Evolutionary conservation across 30 jellyfish, hydroid and myxozoan genomes (phyloP).

Genomic region (Aurelia sp.): DNA sequence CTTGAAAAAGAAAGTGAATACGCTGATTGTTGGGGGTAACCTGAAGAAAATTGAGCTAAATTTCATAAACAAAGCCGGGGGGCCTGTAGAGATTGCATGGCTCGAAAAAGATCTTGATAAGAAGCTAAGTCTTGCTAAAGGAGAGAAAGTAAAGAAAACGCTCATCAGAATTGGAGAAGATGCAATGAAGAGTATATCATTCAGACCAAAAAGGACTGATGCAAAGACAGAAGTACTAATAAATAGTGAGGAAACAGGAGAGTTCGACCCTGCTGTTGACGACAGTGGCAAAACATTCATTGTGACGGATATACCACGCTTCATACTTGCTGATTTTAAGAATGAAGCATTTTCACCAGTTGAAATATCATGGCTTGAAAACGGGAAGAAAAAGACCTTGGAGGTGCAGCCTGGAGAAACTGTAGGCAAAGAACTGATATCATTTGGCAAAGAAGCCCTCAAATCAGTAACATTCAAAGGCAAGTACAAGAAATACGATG

Average conservation of each 20-base stretch:
- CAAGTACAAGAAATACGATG: conserved; percentile 1
- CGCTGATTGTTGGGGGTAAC: conserved; percentile 25
- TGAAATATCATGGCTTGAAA: conserved; percentile 15
- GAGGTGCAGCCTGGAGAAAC: neutral
- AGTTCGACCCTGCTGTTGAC: conserved; percentile 21
- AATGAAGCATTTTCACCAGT: conserved; percentile 39
- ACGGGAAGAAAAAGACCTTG: conserved; percentile 10
- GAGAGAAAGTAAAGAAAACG: neutral
- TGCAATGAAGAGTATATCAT: neutral
- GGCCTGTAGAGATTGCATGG: conserved; percentile 42
- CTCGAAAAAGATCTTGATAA: conserved; percentile 16
- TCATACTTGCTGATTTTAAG: conserved; percentile 32
- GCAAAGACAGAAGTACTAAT: conserved; percentile 20
- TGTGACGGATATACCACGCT: conserved; percentile 39
- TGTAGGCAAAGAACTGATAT: neutral
- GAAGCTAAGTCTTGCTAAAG: conserved; percentile 9
- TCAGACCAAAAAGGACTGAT: conserved; percentile 38
- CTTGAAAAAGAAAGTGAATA: neutral
- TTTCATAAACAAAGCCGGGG: conserved; percentile 24
- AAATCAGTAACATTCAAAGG: conserved; percentile 20
- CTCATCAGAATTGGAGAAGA: neutral
- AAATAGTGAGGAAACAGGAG: conserved; percentile 21
- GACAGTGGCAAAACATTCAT: neutral
- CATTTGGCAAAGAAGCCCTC: conserved; percentile 11
- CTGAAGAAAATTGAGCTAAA: neutral